Conservation (phyloP, 2,797 vertebrate genomes). For the Girardinus metallicus region DNA sequence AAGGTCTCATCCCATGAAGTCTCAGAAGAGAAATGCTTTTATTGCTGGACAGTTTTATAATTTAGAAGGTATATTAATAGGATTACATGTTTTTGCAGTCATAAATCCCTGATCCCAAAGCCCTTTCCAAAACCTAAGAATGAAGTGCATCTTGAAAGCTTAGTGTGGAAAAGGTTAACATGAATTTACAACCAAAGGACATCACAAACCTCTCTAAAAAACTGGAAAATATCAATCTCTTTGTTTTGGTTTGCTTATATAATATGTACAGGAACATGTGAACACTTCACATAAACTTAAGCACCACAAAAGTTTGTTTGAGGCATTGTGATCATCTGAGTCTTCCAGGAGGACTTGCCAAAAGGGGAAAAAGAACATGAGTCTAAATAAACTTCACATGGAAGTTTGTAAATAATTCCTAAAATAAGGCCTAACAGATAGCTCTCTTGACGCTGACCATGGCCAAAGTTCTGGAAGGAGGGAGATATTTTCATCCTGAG, state of each 20-base stretch:
- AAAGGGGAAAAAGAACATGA: slow-evolving; percentile 54
- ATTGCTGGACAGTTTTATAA: slow-evolving; percentile 49
- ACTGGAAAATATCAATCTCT: slow-evolving; percentile 30
- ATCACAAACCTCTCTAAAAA: slow-evolving; percentile 36
- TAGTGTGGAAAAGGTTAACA: slow-evolving; percentile 38
- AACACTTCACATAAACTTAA: slow-evolving; percentile 5
- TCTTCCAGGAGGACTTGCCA: slow-evolving; percentile 42
- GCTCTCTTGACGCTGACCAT: slow-evolving; percentile 76
- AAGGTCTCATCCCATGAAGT: slow-evolving; percentile 32
- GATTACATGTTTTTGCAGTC: slow-evolving; percentile 47
- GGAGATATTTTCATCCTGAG: slow-evolving; percentile 82
- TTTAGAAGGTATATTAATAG: slow-evolving; percentile 63
- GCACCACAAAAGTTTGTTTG: slow-evolving; percentile 12
- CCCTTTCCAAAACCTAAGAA: slow-evolving; percentile 28
- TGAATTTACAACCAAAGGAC: slow-evolving; percentile 47
- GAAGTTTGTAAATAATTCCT: slow-evolving; percentile 78
- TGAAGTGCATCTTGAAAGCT: slow-evolving; percentile 38
- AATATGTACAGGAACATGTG: slow-evolving; percentile 17
- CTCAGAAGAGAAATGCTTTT: slow-evolving; percentile 38
- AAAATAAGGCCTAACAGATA: slow-evolving; percentile 75
- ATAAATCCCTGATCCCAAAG: slow-evolving; percentile 56
- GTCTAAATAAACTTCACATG: slow-evolving; percentile 74
- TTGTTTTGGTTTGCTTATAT: slow-evolving; percentile 18
- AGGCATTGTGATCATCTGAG: slow-evolving; percentile 44
- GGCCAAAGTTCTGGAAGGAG: slow-evolving; percentile 67